A percentile compares a stretch with the other conserved stretches of the same genome.
These are phyloP conservation scores for Melanostoma scalare DNA, from an alignment of 2,888 invertebrate genomes.

Conservation along the genomic window DNA sequence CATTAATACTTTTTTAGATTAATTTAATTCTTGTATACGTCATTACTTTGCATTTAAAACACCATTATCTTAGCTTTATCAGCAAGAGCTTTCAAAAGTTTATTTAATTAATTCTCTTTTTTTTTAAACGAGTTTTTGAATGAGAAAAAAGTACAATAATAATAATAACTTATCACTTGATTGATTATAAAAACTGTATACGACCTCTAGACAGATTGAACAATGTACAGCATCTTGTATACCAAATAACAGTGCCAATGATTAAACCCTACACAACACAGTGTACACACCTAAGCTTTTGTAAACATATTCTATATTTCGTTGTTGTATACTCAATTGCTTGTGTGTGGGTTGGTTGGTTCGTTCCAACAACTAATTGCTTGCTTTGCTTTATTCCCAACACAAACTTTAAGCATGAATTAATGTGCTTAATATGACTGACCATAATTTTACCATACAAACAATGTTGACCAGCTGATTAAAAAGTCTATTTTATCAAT, in stretches of 20 bases:
- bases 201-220: constrained; percentile 18
- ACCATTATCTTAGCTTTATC: not conserved
- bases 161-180: constrained; percentile 10
- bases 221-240: not conserved
- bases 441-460: too few species aligned
- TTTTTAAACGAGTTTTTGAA: not conserved
- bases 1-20: not conserved
- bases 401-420: too few species aligned
- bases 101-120: not conserved
- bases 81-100: constrained; percentile 4
- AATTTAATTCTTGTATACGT: not conserved
- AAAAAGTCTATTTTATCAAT: too few species aligned
- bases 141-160: not conserved
- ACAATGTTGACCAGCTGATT: too few species aligned
- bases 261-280: too few species aligned
- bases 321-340: not conserved
- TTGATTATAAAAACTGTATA: constrained; percentile 12
- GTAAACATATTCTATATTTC: constrained; percentile 7
- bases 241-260: too few species aligned
- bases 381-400: too few species aligned
- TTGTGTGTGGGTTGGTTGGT: too few species aligned
- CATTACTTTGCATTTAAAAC: not conserved
- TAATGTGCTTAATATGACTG: too few species aligned
- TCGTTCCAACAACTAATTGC: too few species aligned
- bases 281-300: constrained; percentile 5